Evolutionary conservation across 2,797 vertebrate species (phyloP).

Genomic region (Sebastes trivittatus): DNA sequence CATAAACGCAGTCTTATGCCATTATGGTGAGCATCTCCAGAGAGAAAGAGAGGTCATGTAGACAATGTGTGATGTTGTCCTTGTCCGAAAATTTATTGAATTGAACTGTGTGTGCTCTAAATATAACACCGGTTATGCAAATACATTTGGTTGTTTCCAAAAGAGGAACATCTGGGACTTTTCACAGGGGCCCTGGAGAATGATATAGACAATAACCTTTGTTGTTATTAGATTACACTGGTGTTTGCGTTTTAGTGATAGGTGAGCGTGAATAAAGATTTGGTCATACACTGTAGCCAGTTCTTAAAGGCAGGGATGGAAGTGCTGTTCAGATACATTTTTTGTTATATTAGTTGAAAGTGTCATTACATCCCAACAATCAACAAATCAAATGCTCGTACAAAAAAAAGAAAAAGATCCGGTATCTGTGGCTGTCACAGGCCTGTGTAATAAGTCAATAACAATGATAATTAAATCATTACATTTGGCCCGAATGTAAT

Average conservation of each 20-base stretch:
- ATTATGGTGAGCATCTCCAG: conserved; percentile 56
- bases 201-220: background rate
- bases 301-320: background rate
- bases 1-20: conserved; percentile 31
- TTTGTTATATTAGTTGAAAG: too few relatives aligned
- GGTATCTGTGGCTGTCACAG: too few relatives aligned
- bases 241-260: background rate
- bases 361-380: too few relatives aligned
- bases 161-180: background rate
- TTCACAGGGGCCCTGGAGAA: background rate
- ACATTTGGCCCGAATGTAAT: too few relatives aligned
- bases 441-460: too few relatives aligned
- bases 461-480: too few relatives aligned
- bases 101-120: background rate
- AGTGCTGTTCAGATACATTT: too few relatives aligned
- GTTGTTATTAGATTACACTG: conserved; percentile 11
- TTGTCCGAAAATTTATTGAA: conserved; percentile 1
- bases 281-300: background rate
- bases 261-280: background rate
- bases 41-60: conserved; percentile 7
- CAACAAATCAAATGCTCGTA: too few relatives aligned
- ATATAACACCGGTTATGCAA: conserved; percentile 19
- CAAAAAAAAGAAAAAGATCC: too few relatives aligned
- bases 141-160: background rate
- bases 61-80: conserved; percentile 11